phyloP scores from a whole-genome alignment of 2,888 invertebrate genomes.

The Ptychoptera albimana region DNA sequence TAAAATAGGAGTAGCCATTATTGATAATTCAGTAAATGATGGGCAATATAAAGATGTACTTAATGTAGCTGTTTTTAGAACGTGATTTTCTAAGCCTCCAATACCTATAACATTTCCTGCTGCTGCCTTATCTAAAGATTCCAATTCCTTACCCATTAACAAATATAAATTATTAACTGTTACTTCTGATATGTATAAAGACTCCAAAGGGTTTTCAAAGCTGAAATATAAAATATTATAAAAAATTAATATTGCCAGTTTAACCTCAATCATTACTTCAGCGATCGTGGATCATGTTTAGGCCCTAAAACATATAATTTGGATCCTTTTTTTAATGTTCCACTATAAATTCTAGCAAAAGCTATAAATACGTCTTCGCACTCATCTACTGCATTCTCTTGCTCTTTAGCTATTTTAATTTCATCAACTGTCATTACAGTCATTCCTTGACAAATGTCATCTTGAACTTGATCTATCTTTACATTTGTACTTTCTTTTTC shows the following conservation, averaged over 20 bases:
- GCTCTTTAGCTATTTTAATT: constrained; percentile 16
- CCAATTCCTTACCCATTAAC: constrained; percentile 85
- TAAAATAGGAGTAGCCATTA: constrained; percentile 71
- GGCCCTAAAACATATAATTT: constrained; percentile 72
- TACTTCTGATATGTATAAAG: constrained; percentile 26
- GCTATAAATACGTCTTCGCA: constrained; percentile 58
- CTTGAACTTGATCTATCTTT: constrained; percentile 14
- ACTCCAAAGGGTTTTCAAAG: constrained; percentile 12
- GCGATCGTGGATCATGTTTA: constrained; percentile 64
- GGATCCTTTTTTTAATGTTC: constrained; percentile 58
- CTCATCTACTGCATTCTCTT: constrained; percentile 15
- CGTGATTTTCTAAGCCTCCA: constrained; percentile 66
- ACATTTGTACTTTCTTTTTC: constrained; percentile 14
- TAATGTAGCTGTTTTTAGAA: constrained; percentile 81
- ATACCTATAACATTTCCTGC: constrained; percentile 89
- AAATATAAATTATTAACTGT: constrained; percentile 64
- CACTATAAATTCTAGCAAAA: constrained; percentile 87
- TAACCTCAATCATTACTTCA: constrained; percentile 37
- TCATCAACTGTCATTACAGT: not conserved
- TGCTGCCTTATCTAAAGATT: constrained; percentile 57
- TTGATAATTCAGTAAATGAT: constrained; percentile 68
- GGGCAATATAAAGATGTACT: constrained; percentile 68
- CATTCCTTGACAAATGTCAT: constrained; percentile 2
- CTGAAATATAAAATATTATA: not conserved
- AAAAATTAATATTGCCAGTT: not conserved